A percentile compares a stretch with the other conserved stretches of the same genome.
phyloP scores from a whole-genome alignment of 2,888 invertebrate genomes.

The Nemapogon koenigi region DNA sequence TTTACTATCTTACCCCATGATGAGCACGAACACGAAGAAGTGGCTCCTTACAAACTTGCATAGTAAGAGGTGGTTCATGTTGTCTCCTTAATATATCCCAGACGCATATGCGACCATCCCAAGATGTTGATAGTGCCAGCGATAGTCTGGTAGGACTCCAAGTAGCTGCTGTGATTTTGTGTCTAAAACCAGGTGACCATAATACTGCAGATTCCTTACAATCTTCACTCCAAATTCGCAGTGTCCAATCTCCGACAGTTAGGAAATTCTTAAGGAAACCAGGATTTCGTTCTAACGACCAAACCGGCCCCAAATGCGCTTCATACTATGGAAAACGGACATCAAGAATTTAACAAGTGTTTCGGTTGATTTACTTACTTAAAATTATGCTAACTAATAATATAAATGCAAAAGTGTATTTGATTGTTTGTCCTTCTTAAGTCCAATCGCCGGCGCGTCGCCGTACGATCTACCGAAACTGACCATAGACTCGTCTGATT shows the following conservation, averaged over 20 bases:
- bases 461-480: too few relatives aligned
- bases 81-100: conserved; percentile 91
- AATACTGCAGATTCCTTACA: conserved; percentile 89
- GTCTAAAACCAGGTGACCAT: conserved; percentile 77
- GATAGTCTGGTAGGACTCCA: conserved; percentile 86
- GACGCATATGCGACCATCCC: conserved; percentile 80
- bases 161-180: conserved; percentile 74
- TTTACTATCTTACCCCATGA: conserved; percentile 25
- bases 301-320: conserved; percentile 84
- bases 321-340: conserved; percentile 46
- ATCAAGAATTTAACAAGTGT: too few relatives aligned
- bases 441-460: too few relatives aligned
- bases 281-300: conserved; percentile 87
- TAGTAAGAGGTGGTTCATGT: conserved; percentile 74
- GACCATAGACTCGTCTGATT: too few relatives aligned
- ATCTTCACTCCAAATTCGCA: conserved; percentile 93
- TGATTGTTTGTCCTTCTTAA: too few relatives aligned
- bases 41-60: conserved; percentile 50
- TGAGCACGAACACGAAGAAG: conserved; percentile 50
- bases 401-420: too few relatives aligned
- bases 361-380: too few relatives aligned
- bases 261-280: conserved; percentile 93
- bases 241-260: conserved; percentile 93
- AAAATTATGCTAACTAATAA: too few relatives aligned
- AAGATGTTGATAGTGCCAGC: conserved; percentile 79